Base-by-base conservation (phyloP, 2,113 vertebrate species). In the Corythornis vintsioides region DNA sequence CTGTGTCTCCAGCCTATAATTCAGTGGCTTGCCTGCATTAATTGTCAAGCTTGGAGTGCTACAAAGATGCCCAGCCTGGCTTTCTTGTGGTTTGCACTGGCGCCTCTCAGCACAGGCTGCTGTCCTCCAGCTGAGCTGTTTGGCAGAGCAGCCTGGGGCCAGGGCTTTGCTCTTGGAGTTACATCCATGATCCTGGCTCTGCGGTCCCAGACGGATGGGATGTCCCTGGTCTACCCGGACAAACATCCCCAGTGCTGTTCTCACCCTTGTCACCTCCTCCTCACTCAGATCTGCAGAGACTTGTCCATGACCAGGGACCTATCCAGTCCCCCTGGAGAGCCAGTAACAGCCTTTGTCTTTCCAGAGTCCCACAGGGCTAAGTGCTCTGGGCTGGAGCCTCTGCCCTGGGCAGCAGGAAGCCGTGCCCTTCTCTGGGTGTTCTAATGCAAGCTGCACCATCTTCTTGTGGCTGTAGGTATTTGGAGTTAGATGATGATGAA, bases 51-150 rank as follows among this genome's bases (percentile, higher is more conserved):
- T 91, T 79, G 82, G 71, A 94, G 94, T 90, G 91, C 94, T 94
- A 79, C 78, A 80, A n/a, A 87, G 92, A 48, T 93, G 88, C 92
- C 94, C 91, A 92, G 92, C 87, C 92, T 56, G 89, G 71, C 96
- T 93, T 94, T 92, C 87, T 94, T 92, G 95, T 96, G 96, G 96
- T 95, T 95, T 96, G 75, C 24, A 13, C 84, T 96, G 96, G 96
- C 94, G 94, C 96, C 96, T 95, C 8, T 18, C 71, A 94, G 94
- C 89, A 71, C 84, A 57, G 52, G 59, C 92, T 86, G 0, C 50
- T 63, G n/a, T 75, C 78, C 91, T 70, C 65, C 81, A 70, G 91
- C 89, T 48, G 10, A 28, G 94, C 83, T 86, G 4, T 65, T 88
- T 73, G 89, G 91, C 84, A 43, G 2, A 55, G 71, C 86, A 82